Evolutionary conservation across 2,797 vertebrate genomes (phyloP), one percentile per base, ranked within the genome.

Genomic region (Acomys russatus): DNA sequence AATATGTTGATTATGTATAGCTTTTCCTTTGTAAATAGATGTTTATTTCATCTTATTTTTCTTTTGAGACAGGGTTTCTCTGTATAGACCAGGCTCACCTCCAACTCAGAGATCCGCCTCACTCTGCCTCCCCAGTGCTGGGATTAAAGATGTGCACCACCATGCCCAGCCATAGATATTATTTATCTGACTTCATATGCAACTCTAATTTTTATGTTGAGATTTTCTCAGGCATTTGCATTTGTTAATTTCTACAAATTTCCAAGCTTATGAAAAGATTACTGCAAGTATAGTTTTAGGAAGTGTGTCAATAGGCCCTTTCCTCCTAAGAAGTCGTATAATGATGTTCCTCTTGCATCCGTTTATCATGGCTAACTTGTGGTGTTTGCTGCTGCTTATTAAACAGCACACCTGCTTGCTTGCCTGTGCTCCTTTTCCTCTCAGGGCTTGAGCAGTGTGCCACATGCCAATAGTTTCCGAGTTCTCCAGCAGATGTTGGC

Each of bases 261-360:
- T 91, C 87, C 64, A 91, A 70, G 70, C 28, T 86, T 88, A 33
- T 79, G 4, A 74, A 86, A 73, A 88, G 4, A 59, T 7, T 93
- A n/a, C 23, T 44, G 92, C 33, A 96, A 85, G 82, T 92, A 33
- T 63, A 90, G 78, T 88, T 94, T 97, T 94, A 96, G 90, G 33
- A 63, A 88, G 30, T 79, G 10, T 89, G 38, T 83, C 23, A 68
- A 17, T 70, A 44, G 3, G 80, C 30, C 38, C 80, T 80, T 76
- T 93, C 71, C n/a, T 28, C 7, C 25, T 83, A 88, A 44, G 73
- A 95, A 85, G 66, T 87, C 4, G 2, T 66, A 9, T 78, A 70
- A 59, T 59, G 51, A 1, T 68, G 33, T 79, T 77, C 25, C 6
- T n/a, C 23, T 17, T 4, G 17, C 1, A 2, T 63, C 9, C 12